phyloP scores from a whole-genome alignment of 2,888 invertebrate species.

The Papilio demoleus region DNA sequence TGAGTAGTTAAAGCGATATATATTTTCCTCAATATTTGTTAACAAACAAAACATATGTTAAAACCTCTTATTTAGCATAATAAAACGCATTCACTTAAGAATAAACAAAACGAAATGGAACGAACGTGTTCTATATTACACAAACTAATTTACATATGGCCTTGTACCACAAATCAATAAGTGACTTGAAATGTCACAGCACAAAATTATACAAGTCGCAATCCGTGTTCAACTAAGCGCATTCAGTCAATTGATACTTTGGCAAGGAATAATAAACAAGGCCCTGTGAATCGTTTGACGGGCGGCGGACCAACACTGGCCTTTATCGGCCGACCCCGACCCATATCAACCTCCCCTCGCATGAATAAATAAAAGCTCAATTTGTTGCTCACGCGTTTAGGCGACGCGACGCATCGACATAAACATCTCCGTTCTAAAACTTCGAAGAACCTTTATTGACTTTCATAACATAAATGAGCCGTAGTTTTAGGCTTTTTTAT shows the following conservation, averaged over 20 bases:
- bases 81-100: constrained; percentile 7
- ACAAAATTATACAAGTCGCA: constrained; percentile 27
- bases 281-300: constrained; percentile 64
- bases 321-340: constrained; percentile 78
- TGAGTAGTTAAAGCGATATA: neutral
- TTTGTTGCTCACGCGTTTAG: constrained; percentile 76
- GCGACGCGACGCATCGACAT: constrained; percentile 57
- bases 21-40: neutral
- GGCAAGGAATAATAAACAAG: constrained; percentile 56
- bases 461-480: constrained; percentile 48
- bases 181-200: constrained; percentile 21
- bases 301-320: constrained; percentile 65
- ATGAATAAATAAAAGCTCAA: constrained; percentile 82
- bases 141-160: constrained; percentile 22
- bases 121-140: constrained; percentile 17
- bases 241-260: constrained; percentile 55
- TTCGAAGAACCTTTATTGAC: constrained; percentile 60
- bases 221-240: constrained; percentile 42
- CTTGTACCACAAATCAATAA: constrained; percentile 27
- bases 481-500: constrained; percentile 35
- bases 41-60: neutral
- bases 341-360: constrained; percentile 78
- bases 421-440: constrained; percentile 63
- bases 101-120: constrained; percentile 15
- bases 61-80: neutral